These are phyloP conservation scores for Echeneis naucrates DNA, from an alignment of 2,797 vertebrate species.

Conservation along the genomic window DNA sequence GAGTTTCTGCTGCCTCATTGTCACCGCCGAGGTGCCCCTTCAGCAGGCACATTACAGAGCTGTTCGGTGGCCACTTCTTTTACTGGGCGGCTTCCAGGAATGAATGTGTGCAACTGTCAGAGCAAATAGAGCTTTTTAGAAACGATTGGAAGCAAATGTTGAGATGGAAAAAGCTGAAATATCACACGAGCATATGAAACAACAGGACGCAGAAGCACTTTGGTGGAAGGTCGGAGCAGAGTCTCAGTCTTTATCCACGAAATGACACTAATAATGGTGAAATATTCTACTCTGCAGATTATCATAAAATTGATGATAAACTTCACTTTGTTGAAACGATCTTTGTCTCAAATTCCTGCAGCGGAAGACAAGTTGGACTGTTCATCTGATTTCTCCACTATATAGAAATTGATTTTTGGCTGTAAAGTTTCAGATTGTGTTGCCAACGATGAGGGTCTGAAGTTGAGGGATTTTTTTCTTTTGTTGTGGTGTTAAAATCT, in stretches of 20 bases:
- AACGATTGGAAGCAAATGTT: not conserved
- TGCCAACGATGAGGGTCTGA: not conserved
- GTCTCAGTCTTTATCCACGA: not conserved
- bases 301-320: not conserved
- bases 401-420: not conserved
- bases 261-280: not conserved
- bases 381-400: not conserved
- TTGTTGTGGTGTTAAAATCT: not conserved
- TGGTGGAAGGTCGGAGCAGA: too few relatives aligned
- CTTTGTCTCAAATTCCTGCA: not conserved
- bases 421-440: not conserved
- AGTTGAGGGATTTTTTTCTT: not conserved
- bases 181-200: not conserved
- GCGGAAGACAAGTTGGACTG: not conserved
- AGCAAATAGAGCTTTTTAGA: conserved; percentile 1
- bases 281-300: not conserved
- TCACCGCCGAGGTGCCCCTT: conserved; percentile 32
- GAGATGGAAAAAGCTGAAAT: not conserved
- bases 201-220: not conserved
- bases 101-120: not conserved
- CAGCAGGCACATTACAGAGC: conserved; percentile 28
- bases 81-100: not conserved
- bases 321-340: not conserved
- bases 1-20: conserved; percentile 30
- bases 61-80: conserved; percentile 22